These are phyloP conservation scores for Cheiracanthium punctorium DNA, from an alignment of 2,888 invertebrate genomes.

Conservation along the genomic window DNA sequence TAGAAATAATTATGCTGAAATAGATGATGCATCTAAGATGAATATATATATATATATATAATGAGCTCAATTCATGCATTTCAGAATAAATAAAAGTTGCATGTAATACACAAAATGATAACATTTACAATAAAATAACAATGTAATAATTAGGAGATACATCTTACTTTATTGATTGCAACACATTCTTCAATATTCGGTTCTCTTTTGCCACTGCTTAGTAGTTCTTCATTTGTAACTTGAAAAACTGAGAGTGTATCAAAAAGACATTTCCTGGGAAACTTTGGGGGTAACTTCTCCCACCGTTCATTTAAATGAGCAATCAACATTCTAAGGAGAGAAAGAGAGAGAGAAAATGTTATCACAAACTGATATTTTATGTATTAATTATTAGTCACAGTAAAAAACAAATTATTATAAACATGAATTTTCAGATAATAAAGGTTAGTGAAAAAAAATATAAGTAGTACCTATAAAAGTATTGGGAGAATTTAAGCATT, in stretches of 20 bases:
- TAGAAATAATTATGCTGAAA: no score
- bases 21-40: no score
- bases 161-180: conserved; percentile 37
- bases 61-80: not conserved
- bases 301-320: conserved; percentile 76
- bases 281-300: conserved; percentile 72
- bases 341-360: conserved; percentile 26
- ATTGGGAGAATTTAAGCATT: no score
- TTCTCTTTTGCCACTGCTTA: conserved; percentile 72
- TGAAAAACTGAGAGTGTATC: conserved; percentile 78
- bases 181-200: conserved; percentile 48
- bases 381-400: no score
- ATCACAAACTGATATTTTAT: no score
- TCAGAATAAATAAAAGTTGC: not conserved
- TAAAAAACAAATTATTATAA: no score
- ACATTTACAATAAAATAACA: not conserved
- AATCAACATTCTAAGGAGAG: conserved; percentile 79
- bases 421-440: no score
- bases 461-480: no score
- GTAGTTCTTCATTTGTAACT: conserved; percentile 76
- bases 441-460: no score
- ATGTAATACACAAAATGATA: not conserved
- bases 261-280: conserved; percentile 77
- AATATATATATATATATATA: no score
- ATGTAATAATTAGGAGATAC: not conserved